Evolutionary conservation across 2,888 invertebrate genomes (phyloP).

Genomic region (Lobophora halterata): DNA sequence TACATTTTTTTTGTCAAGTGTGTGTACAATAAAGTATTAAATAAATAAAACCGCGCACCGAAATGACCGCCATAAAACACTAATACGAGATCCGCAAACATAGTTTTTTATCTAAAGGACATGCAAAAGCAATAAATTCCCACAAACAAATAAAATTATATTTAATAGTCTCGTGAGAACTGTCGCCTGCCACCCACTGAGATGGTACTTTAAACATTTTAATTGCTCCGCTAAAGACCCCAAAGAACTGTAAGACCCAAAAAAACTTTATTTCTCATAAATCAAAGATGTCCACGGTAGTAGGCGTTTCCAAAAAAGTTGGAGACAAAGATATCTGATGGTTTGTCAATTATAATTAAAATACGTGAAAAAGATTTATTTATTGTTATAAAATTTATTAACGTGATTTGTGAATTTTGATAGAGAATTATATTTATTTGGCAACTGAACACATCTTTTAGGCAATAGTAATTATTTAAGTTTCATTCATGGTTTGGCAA

Average conservation of each 20-base stretch:
- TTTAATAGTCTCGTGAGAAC: slow-evolving; percentile 79
- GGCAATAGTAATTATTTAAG: too few relatives aligned
- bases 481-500: too few relatives aligned
- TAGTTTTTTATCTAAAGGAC: too few relatives aligned
- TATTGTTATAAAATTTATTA: background rate
- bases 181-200: slow-evolving; percentile 79
- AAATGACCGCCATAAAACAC: too few relatives aligned
- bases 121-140: slow-evolving; percentile 51
- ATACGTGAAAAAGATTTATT: slow-evolving; percentile 7
- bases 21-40: too few relatives aligned
- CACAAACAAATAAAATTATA: slow-evolving; percentile 73
- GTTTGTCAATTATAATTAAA: slow-evolving; percentile 6
- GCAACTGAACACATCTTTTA: too few relatives aligned
- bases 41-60: too few relatives aligned
- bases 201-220: slow-evolving; percentile 75
- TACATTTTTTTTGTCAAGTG: too few relatives aligned
- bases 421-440: too few relatives aligned
- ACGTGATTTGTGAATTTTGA: background rate
- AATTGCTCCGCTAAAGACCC: slow-evolving; percentile 75
- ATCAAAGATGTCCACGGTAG: slow-evolving; percentile 74
- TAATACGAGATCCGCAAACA: too few relatives aligned
- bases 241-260: slow-evolving; percentile 65
- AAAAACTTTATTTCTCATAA: slow-evolving; percentile 72
- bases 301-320: slow-evolving; percentile 30
- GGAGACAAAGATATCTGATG: slow-evolving; percentile 27